Percentiles rank a stretch among this genome's conserved stretches.
Conservation (phyloP, 2,888 invertebrate genomes). For the Drosophila dives region DNA sequence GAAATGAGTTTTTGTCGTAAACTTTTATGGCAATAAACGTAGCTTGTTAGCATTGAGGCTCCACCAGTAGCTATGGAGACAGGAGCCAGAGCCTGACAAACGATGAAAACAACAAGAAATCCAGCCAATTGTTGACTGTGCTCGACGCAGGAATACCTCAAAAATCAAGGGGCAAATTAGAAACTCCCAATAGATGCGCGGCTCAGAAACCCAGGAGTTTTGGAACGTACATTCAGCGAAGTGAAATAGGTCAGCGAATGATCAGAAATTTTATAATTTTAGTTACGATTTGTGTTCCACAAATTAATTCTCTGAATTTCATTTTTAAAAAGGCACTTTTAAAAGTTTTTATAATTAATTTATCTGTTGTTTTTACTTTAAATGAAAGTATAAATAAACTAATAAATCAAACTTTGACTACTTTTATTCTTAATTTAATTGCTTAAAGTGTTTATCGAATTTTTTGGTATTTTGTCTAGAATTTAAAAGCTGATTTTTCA, state of each 20-base stretch:
- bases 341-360: no score
- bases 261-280: not conserved
- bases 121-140: not conserved
- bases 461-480: no score
- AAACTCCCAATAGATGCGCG: not conserved
- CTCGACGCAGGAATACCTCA: not conserved
- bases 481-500: not conserved
- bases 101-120: conserved; percentile 19
- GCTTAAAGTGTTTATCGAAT: no score
- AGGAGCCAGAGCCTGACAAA: conserved; percentile 24
- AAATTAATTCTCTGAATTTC: no score
- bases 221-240: not conserved
- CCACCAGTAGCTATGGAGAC: conserved; percentile 31
- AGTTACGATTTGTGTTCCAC: not conserved
- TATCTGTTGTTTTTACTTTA: no score
- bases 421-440: no score
- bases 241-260: not conserved
- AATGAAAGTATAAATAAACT: no score
- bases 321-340: no score
- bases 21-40: conserved; percentile 79
- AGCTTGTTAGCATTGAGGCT: conserved; percentile 54
- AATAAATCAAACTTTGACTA: no score
- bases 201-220: not conserved
- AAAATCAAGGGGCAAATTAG: not conserved
- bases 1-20: conserved; percentile 80